Evolutionary conservation across 1,140 invertebrate species (phyloP).

Genomic region (Eriocheir sinensis): DNA sequence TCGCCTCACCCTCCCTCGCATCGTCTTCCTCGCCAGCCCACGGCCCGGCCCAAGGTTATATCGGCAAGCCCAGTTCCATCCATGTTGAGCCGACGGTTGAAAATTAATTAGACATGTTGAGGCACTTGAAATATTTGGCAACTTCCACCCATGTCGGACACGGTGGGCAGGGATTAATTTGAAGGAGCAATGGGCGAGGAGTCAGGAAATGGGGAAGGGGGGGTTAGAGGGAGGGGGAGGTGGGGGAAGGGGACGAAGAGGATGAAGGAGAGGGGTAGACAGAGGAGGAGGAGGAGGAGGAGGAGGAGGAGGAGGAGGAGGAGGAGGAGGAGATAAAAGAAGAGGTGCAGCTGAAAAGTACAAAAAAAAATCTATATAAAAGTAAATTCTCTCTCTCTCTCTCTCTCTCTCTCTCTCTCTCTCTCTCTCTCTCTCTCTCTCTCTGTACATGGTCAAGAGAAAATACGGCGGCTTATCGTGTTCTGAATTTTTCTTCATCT

Average conservation of each 20-base stretch:
- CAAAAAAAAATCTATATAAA: too few relatives aligned
- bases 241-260: too few relatives aligned
- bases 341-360: neutral
- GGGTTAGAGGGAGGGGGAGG: too few relatives aligned
- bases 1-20: neutral
- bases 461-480: too few relatives aligned
- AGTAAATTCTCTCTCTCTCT: too few relatives aligned
- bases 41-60: neutral
- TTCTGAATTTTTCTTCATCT: too few relatives aligned
- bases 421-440: too few relatives aligned
- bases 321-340: neutral
- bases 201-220: too few relatives aligned
- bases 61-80: neutral
- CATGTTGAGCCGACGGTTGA: neutral
- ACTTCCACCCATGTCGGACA: neutral
- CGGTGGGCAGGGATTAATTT: slow-evolving; percentile 1
- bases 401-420: too few relatives aligned
- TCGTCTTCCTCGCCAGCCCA: neutral
- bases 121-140: slow-evolving; percentile 16
- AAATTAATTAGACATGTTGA: neutral
- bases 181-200: neutral
- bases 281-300: too few relatives aligned
- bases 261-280: too few relatives aligned
- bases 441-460: too few relatives aligned
- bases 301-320: neutral